These are phyloP conservation scores for Chanos chanos DNA, from an alignment of 2,797 vertebrate genomes.

Conservation along the genomic window DNA sequence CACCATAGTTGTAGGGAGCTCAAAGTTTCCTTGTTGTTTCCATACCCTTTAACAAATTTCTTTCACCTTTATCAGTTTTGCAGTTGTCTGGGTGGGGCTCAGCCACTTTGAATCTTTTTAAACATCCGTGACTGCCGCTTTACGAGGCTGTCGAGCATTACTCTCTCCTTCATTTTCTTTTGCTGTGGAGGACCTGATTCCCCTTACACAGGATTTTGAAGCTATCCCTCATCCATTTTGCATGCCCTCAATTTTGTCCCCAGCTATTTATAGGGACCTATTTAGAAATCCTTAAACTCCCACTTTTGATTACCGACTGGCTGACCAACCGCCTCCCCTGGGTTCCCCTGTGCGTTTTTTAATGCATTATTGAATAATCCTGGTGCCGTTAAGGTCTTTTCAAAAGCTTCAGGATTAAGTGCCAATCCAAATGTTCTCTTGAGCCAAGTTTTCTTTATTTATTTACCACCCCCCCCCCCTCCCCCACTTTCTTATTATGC, in stretches of 20 bases:
- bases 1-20: no score
- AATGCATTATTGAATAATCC: conserved; percentile 71
- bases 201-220: conserved; percentile 58
- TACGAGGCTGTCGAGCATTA: conserved; percentile 40
- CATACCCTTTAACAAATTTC: no score
- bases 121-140: conserved; percentile 38
- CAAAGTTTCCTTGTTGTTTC: no score
- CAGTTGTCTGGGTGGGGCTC: no score
- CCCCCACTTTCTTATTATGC: conserved; percentile 2
- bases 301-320: conserved; percentile 69
- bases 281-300: conserved; percentile 71
- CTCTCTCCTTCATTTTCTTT: conserved; percentile 36
- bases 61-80: no score
- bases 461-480: no score
- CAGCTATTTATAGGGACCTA: conserved; percentile 70
- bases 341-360: conserved; percentile 59
- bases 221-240: conserved; percentile 71
- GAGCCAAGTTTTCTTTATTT: no score
- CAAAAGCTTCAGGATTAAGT: conserved; percentile 20
- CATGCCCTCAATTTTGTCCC: conserved; percentile 69
- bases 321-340: conserved; percentile 44
- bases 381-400: conserved; percentile 48
- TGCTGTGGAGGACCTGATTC: conserved; percentile 39
- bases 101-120: neutral
- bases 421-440: neutral